Evolutionary conservation across 2,888 invertebrate genomes (phyloP).

Genomic region (Oegoconia quadripuncta): DNA sequence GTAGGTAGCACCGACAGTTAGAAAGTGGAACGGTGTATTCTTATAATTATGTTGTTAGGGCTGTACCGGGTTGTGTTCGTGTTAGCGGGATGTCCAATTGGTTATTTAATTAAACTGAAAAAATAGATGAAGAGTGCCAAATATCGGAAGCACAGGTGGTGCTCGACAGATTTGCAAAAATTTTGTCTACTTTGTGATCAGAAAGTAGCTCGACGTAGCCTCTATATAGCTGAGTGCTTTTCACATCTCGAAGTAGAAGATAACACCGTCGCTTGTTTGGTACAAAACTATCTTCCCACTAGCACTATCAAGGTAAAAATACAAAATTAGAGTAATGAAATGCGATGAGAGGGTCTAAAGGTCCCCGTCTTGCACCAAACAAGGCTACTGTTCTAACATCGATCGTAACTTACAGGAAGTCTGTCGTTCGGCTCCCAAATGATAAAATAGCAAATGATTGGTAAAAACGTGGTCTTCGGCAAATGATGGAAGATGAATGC

Average conservation of each 20-base stretch:
- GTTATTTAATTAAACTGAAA: slow-evolving; percentile 40
- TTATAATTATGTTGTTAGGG: slow-evolving; percentile 23
- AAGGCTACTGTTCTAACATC: slow-evolving; percentile 57
- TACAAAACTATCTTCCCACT: slow-evolving; percentile 21
- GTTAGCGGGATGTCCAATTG: slow-evolving; percentile 40
- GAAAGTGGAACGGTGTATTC: slow-evolving; percentile 39
- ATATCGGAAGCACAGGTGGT: slow-evolving; percentile 74
- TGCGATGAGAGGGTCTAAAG: slow-evolving; percentile 17
- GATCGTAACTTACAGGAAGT: slow-evolving; percentile 52
- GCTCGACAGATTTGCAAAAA: slow-evolving; percentile 68
- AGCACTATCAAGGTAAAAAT: slow-evolving; percentile 6
- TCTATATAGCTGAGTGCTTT: slow-evolving; percentile 49
- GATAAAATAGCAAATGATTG: slow-evolving; percentile 68
- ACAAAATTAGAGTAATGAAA: slow-evolving; percentile 12
- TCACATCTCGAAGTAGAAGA: slow-evolving; percentile 34
- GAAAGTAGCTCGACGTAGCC: slow-evolving; percentile 48
- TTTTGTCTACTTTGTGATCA: slow-evolving; percentile 65
- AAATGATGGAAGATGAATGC: slow-evolving; percentile 44
- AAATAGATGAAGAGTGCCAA: slow-evolving; percentile 69
- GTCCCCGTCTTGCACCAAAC: slow-evolving; percentile 41
- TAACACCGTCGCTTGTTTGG: slow-evolving; percentile 44
- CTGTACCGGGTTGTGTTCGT: slow-evolving; percentile 43
- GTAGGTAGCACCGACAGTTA: slow-evolving; percentile 27
- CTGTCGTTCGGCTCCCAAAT: slow-evolving; percentile 69
- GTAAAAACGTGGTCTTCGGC: slow-evolving; percentile 34